Conservation (phyloP, 1,140 invertebrate species). For the Leptestheria dahalacensis region DNA sequence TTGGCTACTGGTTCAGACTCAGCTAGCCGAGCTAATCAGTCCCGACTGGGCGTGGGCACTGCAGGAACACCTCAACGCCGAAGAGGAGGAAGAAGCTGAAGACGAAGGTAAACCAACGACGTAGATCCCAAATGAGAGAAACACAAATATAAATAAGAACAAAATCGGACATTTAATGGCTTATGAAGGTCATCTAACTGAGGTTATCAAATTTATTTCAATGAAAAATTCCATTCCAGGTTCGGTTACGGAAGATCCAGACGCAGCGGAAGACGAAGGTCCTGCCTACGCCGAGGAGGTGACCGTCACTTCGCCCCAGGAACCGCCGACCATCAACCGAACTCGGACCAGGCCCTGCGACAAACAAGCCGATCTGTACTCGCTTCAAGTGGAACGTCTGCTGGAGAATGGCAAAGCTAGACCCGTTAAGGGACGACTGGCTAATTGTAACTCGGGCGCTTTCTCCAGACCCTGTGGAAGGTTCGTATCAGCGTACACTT, state of each 20-base stretch:
- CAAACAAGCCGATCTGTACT: slow-evolving; percentile 71
- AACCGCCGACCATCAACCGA: slow-evolving; percentile 41
- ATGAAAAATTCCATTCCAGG: not conserved
- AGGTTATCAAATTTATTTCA: no score
- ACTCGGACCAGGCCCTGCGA: slow-evolving; percentile 67
- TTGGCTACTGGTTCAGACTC: slow-evolving; percentile 27
- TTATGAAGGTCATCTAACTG: no score
- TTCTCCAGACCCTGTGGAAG: slow-evolving; percentile 47
- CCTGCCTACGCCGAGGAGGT: no score
- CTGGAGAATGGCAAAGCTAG: slow-evolving; percentile 58
- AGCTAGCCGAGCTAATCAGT: slow-evolving; percentile 29
- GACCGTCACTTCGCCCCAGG: not conserved
- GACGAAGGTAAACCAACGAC: not conserved
- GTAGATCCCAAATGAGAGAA: no score
- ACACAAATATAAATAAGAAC: no score
- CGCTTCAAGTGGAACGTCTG: slow-evolving; percentile 59
- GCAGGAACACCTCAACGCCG: not conserved
- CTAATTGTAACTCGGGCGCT: slow-evolving; percentile 68
- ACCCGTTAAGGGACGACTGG: slow-evolving; percentile 71
- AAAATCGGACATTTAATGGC: no score
- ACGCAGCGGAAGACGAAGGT: no score
- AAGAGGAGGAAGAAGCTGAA: slow-evolving; percentile 8
- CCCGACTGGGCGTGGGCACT: slow-evolving; percentile 25
- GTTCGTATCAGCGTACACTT: slow-evolving; percentile 33
- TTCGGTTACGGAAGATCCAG: no score